Evolutionary conservation across 2,113 vertebrate species (phyloP).

Genomic region (Garra rufa): DNA sequence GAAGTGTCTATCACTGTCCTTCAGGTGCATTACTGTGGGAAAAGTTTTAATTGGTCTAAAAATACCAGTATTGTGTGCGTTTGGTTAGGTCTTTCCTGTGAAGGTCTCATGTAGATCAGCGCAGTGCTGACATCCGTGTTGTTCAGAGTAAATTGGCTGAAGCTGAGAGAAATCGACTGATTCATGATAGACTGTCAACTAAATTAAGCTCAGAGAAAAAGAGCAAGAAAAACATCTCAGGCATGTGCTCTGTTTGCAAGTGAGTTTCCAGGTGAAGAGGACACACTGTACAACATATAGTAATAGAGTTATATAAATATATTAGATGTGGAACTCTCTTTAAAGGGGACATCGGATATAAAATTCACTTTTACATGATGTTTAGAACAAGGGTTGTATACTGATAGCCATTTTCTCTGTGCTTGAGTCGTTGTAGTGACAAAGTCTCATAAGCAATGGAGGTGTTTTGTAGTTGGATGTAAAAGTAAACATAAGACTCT

Average conservation of each 20-base stretch:
- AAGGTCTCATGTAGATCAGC: not conserved
- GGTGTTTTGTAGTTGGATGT: no score
- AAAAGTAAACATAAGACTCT: no score
- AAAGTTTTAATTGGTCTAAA: constrained; percentile 56
- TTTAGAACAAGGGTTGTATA: no score
- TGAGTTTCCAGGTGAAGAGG: constrained; percentile 2
- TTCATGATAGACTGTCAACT: not conserved
- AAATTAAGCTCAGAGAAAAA: not conserved
- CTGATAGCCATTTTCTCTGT: no score
- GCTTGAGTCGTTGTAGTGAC: no score
- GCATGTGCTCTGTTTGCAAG: not conserved
- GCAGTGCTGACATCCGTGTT: not conserved
- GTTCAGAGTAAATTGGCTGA: constrained; percentile 12
- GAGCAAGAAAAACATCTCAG: not conserved
- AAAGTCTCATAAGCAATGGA: no score
- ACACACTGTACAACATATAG: not conserved
- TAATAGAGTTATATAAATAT: not conserved
- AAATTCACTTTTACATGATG: no score
- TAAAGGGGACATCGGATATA: no score
- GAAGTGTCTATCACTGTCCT: constrained; percentile 35
- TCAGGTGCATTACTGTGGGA: constrained; percentile 40
- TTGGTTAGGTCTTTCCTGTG: constrained; percentile 1
- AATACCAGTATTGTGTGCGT: constrained; percentile 32
- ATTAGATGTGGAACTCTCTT: not conserved
- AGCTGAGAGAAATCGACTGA: constrained; percentile 11